Evolutionary conservation across 2,797 vertebrate species (phyloP).

Genomic region (Mus minutoides): DNA sequence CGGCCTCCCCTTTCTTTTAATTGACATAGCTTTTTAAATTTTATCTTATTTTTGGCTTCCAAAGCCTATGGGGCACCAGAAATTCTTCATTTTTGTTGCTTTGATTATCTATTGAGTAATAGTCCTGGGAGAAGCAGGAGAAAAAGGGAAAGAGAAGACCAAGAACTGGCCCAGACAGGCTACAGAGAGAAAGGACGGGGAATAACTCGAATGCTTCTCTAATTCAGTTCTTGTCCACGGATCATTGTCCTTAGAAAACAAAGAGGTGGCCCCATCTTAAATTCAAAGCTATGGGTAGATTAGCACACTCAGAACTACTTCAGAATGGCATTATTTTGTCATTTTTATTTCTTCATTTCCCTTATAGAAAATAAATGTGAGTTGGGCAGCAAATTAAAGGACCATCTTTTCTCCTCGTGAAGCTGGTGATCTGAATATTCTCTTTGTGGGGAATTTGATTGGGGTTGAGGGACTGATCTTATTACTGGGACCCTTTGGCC

Average conservation of each 20-base stretch:
- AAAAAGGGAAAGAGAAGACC: constrained; percentile 6
- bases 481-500: constrained; percentile 72
- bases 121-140: constrained; percentile 49
- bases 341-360: constrained; percentile 75
- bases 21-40: constrained; percentile 14
- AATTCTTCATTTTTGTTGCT: constrained; percentile 66
- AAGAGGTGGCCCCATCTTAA: constrained; percentile 47
- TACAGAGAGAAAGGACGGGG: constrained; percentile 54
- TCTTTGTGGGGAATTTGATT: constrained; percentile 76
- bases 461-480: constrained; percentile 70
- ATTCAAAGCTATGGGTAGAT: constrained; percentile 75
- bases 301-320: constrained; percentile 71
- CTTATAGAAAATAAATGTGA: constrained; percentile 76
- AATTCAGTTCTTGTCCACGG: constrained; percentile 59
- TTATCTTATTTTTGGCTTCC: background rate
- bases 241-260: constrained; percentile 67
- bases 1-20: constrained; percentile 43
- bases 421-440: constrained; percentile 70
- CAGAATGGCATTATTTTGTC: constrained; percentile 76
- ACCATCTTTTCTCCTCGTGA: constrained; percentile 65
- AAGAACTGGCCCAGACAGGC: constrained; percentile 35
- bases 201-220: constrained; percentile 64
- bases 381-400: constrained; percentile 71
- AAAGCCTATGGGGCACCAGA: constrained; percentile 62
- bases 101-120: constrained; percentile 68